Percentiles rank a stretch among this genome's conserved stretches.
Conservation (phyloP, 2,113 vertebrate species). For the Macaca nemestrina region DNA sequence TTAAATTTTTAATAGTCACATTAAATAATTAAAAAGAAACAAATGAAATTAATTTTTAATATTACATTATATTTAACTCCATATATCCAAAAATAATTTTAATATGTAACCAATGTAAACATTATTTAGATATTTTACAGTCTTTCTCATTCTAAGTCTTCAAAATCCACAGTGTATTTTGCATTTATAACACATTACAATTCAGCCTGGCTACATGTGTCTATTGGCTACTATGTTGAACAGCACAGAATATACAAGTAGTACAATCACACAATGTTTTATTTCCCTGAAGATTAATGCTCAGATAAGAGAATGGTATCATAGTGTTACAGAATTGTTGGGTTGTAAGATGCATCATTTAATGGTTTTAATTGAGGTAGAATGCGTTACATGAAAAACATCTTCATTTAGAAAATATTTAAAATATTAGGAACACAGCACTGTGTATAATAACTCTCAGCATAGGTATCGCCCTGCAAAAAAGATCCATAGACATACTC, state of each 20-base stretch:
- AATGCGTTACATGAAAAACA: background rate
- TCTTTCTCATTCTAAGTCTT: background rate
- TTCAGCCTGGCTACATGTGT: background rate
- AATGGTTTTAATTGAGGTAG: background rate
- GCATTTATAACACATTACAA: background rate
- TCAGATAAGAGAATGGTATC: background rate
- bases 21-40: background rate
- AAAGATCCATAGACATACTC: background rate
- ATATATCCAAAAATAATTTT: background rate
- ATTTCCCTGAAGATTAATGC: background rate
- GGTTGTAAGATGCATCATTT: background rate
- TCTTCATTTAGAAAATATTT: constrained; percentile 1
- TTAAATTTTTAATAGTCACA: background rate
- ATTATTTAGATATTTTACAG: background rate
- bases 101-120: background rate
- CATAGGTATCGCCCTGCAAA: background rate
- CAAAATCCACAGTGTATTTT: background rate
- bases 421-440: background rate
- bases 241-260: background rate
- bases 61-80: background rate
- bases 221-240: background rate
- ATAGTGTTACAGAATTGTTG: background rate
- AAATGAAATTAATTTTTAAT: constrained; percentile 32
- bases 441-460: background rate
- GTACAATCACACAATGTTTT: background rate